A percentile compares a stretch with the other conserved stretches of the same genome.
Conservation (phyloP, 2,113 vertebrate genomes). For the Aleadryas rufinucha region DNA sequence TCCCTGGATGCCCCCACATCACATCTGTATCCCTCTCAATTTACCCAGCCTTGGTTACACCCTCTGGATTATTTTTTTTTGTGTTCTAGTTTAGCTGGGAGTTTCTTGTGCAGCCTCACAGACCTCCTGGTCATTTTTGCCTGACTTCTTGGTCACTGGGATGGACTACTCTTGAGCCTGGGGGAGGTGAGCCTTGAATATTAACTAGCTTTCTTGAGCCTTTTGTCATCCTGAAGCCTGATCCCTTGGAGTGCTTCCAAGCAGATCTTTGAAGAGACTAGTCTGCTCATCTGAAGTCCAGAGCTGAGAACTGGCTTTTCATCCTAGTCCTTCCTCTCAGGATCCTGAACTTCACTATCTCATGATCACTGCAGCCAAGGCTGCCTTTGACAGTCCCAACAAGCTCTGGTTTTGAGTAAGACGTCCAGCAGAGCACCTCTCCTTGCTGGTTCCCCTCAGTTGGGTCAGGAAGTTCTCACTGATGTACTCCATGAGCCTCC, state of each 20-base stretch:
- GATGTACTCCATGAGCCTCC: background rate
- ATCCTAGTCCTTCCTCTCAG: background rate
- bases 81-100: background rate
- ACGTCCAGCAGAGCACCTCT: background rate
- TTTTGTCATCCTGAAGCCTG: background rate
- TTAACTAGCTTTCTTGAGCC: background rate
- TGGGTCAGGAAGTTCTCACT: background rate
- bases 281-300: background rate
- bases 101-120: background rate
- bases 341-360: background rate
- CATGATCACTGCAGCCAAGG: background rate
- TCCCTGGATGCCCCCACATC: background rate
- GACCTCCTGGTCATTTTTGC: background rate
- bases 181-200: background rate
- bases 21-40: background rate
- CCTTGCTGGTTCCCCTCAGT: fast-evolving
- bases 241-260: background rate
- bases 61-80: background rate
- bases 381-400: background rate
- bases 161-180: background rate
- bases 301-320: background rate
- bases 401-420: background rate
- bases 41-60: fast-evolving
- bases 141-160: background rate
- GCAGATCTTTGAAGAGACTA: background rate